Evolutionary conservation across 2,797 vertebrate genomes (phyloP), one percentile per base, ranked within the genome.

Genomic region (Hippoglossus hippoglossus): DNA sequence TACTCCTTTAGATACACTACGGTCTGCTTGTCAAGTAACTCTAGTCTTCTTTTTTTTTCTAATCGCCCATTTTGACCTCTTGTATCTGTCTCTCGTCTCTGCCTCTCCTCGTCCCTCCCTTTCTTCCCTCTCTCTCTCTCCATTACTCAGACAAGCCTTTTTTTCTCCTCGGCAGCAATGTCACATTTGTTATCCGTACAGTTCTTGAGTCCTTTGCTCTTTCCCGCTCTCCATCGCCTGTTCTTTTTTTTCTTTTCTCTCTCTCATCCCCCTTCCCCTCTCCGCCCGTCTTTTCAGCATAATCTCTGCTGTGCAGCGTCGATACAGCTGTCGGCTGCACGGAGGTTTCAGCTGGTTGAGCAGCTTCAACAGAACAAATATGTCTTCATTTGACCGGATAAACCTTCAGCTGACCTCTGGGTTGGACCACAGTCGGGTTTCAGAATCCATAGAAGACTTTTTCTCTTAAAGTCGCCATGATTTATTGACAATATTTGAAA

Each of bases 101-200:
- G 4, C 19, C 22, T 57, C 5, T 41, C 24, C 15, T 13, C 22
- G 47, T 53, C 6, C 7, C 15, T 11, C n/a, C 6, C 22, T 19
- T 19, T n/a, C 19, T 28, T 24, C 31, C 44, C 24, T 26, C 19
- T 19, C 44, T 52, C 53, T 62, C 26, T 24, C 57, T 73, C 62
- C 61, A 71, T 85, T 71, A 74, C 59, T 78, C 67, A 83, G 65
- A 44, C 36, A 66, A 64, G 52, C 67, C 67, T 39, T 60, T 76
- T 54, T 25, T 52, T 76, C 47, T 81, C 66, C 24, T 36, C 12
- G 22, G 63, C 52, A 69, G 60, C 26, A 65, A 54, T 84, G 79
- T 89, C 85, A 80, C 63, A 80, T 79, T 57, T 74, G 63, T 75
- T 81, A 71, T 79, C 77, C 55, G 55, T 67, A 69, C 59, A 75